Base-by-base conservation (phyloP, 2,797 vertebrate genomes). In the Enteromius fasciolatus region DNA sequence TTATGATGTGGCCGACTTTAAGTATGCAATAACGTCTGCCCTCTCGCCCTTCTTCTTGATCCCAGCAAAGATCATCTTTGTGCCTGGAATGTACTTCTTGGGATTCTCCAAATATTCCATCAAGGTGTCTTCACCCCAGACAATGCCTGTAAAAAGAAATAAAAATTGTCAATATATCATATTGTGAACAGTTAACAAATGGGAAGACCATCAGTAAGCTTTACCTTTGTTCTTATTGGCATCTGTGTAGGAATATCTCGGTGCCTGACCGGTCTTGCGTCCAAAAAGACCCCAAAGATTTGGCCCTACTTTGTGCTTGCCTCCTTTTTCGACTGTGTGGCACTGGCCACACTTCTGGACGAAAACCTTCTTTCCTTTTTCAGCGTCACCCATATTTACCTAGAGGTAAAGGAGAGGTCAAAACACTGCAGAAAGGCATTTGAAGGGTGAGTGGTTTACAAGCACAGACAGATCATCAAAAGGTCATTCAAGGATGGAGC, bases 21-120 rank as follows among this genome's bases (percentile, higher is more conserved):
- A 92, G 86, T 96, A 97, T 11, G 92, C 93, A 86, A 96, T 92
- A 14, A 97, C 90, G 86, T 96, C 94, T 41, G 89, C n/a, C 39
- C 95, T 94, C 80, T 97, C 95, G 0, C 78, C 93, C 92, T 96
- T 96, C 94, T 97, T 97, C 89, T 96, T 97, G 90, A 97, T 95
- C 66, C 95, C 95, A 79, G 94, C 93, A 63, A 98, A 98, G 89
- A 96, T 91, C 91, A 95, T 96, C 94, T 97, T 97, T 73, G 94
- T 97, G 88, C 94, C 95, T 80, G 95, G 95, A 90, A 96, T 97
- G 90, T 96, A 96, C 89, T 97, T 98, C 94, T 97, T 97, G 33
- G 95, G 95, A 85, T 97, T 97, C 86, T 97, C 95, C 92, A 98
- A 92, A 90, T 97, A 97, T 39, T 95, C 86, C 88, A 89, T 94